Base-by-base conservation (phyloP, 2,888 invertebrate species). In the Romanomermis culicivorax region DNA sequence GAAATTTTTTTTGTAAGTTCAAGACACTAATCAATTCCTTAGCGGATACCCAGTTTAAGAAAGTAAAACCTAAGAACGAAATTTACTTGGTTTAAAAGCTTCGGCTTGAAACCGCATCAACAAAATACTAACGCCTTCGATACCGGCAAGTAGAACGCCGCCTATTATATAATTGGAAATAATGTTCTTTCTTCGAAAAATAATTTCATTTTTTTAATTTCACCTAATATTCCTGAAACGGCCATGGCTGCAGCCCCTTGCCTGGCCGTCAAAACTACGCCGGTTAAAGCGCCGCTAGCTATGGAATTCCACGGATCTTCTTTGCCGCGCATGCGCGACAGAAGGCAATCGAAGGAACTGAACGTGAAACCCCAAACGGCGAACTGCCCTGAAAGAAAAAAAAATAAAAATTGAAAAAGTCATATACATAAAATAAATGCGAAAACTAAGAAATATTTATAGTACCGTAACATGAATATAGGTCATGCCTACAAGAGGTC, bases 331-430 rank as follows among this genome's bases (percentile, higher is more conserved):
- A 85, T 71, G 68, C 86, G 84, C 20, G 88, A 85, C 60, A 95
- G 72, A 20, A 86, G 80, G 70, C 97, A 97, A 71, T 99, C 97
- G 61, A 93, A 88, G 51, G 88, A 86, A 30, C 91, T 91, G 70
- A 95, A 97, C 77, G 89, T 81, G 50, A 89, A 89, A 60, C 95
- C 97, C 97, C 97, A 97, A 0, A 95, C 82, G 1, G 95, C 97
- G 75, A 97, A 97, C 71, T 85, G 91, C 29, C 91, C 74, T 70
- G 62, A 17, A 61, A 36, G 52, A 29, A 1, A 52, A 20, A 54
- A n/a, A 11, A 7, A 27, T 52, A 4, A 14, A 45, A 14, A 42
- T 52, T 24, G 7, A 36, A 36, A 17, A 7, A 17, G 36, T 36
- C n/a, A n/a, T n/a, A n/a, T n/a, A n/a, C n/a, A n/a, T n/a, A 2